A percentile compares a stretch with the other conserved stretches of the same genome.
Evolutionary conservation across 2,888 invertebrate genomes (phyloP).

Genomic region (Drosophila setosimentum): DNA sequence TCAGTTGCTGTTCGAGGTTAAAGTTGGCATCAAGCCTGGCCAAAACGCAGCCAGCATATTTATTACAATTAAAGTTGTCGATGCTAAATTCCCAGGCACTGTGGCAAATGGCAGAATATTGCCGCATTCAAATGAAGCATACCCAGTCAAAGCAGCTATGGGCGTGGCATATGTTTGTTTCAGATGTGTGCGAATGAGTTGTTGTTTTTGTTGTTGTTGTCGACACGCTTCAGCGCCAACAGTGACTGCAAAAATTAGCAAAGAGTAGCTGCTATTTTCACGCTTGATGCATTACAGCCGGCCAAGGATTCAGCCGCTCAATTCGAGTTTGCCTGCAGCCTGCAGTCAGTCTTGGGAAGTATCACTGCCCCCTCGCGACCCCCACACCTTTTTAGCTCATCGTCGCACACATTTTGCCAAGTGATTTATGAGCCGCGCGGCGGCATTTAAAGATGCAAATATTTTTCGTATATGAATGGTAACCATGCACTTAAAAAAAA

Average conservation of each 20-base stretch:
- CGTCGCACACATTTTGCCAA: constrained; percentile 69
- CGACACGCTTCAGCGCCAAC: constrained; percentile 66
- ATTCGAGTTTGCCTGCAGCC: not conserved
- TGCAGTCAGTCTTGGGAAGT: constrained; percentile 23
- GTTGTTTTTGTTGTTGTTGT: constrained; percentile 11
- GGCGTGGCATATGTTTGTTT: constrained; percentile 10
- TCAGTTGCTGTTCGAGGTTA: constrained; percentile 19
- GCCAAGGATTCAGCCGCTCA: constrained; percentile 22
- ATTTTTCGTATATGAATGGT: constrained; percentile 67
- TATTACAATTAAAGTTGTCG: constrained; percentile 75
- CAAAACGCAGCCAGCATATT: constrained; percentile 52
- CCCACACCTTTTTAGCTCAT: constrained; percentile 5
- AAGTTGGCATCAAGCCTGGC: constrained; percentile 23
- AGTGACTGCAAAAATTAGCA: constrained; percentile 64
- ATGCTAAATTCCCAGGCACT: constrained; percentile 31
- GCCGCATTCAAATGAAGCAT: constrained; percentile 71
- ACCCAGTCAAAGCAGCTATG: constrained; percentile 30
- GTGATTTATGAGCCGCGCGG: constrained; percentile 78
- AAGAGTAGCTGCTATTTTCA: constrained; percentile 57
- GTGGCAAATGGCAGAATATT: constrained; percentile 32
- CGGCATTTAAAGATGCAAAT: constrained; percentile 75
- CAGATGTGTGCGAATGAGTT: constrained; percentile 2
- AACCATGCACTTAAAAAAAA: constrained; percentile 7
- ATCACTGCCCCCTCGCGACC: not conserved
- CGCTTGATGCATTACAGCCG: constrained; percentile 52